Evolutionary conservation across 2,797 vertebrate genomes (phyloP).

Genomic region (Buceros bicornis): DNA sequence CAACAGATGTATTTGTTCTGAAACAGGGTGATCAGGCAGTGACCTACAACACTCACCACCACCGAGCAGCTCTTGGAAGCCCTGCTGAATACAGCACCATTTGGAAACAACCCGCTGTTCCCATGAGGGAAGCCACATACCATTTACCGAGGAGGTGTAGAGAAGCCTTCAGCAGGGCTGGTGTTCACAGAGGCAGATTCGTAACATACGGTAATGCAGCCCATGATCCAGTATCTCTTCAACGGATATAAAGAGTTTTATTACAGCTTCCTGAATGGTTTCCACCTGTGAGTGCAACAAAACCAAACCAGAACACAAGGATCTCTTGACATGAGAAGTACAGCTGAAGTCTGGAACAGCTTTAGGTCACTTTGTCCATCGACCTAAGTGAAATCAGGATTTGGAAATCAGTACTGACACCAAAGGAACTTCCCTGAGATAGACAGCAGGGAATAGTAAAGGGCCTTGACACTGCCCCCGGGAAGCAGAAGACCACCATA

Average conservation of each 20-base stretch:
- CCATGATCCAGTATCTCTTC: background rate
- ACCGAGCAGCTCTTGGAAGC: fast-evolving
- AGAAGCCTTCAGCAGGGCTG: background rate
- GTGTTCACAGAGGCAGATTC: background rate
- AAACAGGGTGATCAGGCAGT: fast-evolving
- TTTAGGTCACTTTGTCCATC: background rate
- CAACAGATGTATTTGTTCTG: background rate
- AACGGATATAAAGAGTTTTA: background rate
- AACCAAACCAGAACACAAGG: background rate
- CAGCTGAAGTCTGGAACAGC: background rate
- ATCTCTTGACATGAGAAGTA: background rate
- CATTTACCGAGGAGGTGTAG: background rate
- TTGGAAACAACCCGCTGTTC: background rate
- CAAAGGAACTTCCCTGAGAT: background rate
- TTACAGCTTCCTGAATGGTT: background rate
- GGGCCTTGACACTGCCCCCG: background rate
- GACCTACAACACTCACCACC: fast-evolving
- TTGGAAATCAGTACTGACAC: background rate
- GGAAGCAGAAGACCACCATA: background rate
- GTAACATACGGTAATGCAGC: background rate
- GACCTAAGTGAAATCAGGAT: background rate
- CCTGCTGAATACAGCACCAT: background rate
- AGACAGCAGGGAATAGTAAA: background rate
- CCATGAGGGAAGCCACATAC: fast-evolving
- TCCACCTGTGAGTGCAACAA: background rate